Percentiles rank a stretch among this genome's conserved stretches.
Evolutionary conservation across 2,888 invertebrate genomes (phyloP).

Genomic region (Anaspis maculata): DNA sequence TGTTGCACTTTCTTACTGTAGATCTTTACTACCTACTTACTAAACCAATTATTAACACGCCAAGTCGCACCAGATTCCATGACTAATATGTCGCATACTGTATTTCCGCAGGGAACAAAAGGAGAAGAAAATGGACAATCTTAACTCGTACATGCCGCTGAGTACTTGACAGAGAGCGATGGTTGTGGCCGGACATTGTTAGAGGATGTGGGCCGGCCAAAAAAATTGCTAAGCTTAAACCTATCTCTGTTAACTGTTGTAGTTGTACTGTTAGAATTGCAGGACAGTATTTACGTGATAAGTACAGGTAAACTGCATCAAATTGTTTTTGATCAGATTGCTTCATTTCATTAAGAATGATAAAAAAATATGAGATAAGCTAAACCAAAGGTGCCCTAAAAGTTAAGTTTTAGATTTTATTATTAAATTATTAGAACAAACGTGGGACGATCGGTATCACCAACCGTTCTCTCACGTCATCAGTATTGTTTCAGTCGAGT

Average conservation of each 20-base stretch:
- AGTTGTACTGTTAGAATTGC: conserved; percentile 35
- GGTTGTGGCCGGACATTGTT: conserved; percentile 40
- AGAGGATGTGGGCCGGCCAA: conserved; percentile 13
- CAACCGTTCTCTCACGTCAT: conserved; percentile 10
- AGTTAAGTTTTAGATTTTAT: conserved; percentile 49
- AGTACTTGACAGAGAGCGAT: conserved; percentile 62
- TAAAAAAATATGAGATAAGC: conserved; percentile 47
- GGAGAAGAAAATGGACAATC: conserved; percentile 84
- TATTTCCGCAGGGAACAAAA: conserved; percentile 51
- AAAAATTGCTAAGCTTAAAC: conserved; percentile 18
- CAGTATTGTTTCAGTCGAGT: conserved; percentile 31
- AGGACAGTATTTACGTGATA: conserved; percentile 36
- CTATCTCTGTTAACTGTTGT: conserved; percentile 40
- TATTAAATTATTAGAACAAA: conserved; percentile 23
- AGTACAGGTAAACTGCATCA: conserved; percentile 34
- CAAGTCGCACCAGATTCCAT: too few species aligned
- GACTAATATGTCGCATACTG: too few species aligned
- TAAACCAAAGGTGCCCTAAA: conserved; percentile 83
- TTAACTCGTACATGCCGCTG: conserved; percentile 68
- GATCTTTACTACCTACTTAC: too few species aligned
- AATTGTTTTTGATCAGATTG: conserved; percentile 22
- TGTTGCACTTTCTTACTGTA: too few species aligned
- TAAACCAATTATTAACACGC: too few species aligned
- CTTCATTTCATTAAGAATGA: conserved; percentile 21
- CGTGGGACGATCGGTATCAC: too few species aligned